Base-by-base conservation (phyloP, 2,888 invertebrate genomes). In the Ophion costatus region DNA sequence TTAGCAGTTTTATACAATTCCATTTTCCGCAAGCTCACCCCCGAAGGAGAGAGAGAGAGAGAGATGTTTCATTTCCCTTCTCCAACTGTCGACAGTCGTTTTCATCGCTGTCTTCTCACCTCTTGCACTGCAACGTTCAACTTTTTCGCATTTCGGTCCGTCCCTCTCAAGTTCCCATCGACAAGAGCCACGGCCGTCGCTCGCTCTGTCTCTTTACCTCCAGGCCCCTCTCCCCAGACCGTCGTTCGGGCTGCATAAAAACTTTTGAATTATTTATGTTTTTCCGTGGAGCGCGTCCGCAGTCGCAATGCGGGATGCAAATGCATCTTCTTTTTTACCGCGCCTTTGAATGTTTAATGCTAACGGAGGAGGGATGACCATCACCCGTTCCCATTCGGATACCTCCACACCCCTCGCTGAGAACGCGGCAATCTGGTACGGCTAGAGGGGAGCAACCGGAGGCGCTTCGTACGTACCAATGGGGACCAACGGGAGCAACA, bases 201-300 rank as follows among this genome's bases (percentile, higher is more conserved):
- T 66, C 75, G 6, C 45, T 74, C 71, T 73, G 24, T 56, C 66
- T 67, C 17, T 82, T 82, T 1, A 75, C 77, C 57, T 20, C 80
- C 73, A 75, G 77, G 70, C 80, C 45, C 59, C 63, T 79, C 70
- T 51, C 70, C 74, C 67, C 82, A 82, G 77, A 64, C 56, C 79
- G 73, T 71, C 78, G 84, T 76, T 79, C 82, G 84, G 85, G 86
- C 83, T 88, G 88, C 87, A 89, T 89, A 92, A 92, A 93, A 92
- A 93, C 89, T 90, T 90, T 90, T 92, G 92, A 93, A 93, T 93
- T 92, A 93, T 93, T 93, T 92, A 93, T 90, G 90, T 92, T 93
- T 92, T 91, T 87, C 88, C 83, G 80, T 85, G 88, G 56, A 71
- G 82, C 75, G 59, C 75, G 87, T 86, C 88, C 89, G 86, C 90